phyloP scores from a whole-genome alignment of 2,113 vertebrate genomes.

The Thamnaconus septentrionalis region DNA sequence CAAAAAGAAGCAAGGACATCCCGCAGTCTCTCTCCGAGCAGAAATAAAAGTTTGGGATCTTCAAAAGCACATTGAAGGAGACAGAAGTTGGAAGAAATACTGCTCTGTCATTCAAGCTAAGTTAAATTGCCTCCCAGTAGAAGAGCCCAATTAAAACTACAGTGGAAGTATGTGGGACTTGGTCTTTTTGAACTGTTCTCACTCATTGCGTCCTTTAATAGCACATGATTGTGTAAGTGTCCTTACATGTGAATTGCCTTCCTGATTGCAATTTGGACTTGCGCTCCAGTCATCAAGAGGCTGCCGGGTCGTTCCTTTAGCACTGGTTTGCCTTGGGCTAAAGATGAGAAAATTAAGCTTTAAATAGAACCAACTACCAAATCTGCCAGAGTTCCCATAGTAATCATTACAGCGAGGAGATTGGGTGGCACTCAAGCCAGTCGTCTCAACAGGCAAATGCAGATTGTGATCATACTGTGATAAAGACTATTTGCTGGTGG shows the following conservation, averaged over 20 bases:
- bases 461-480: constrained; percentile 61
- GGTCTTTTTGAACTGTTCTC: constrained; percentile 23
- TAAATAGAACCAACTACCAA: constrained; percentile 80
- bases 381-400: constrained; percentile 73
- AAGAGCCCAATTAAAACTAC: constrained; percentile 5
- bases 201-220: constrained; percentile 24
- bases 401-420: constrained; percentile 77
- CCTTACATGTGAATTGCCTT: constrained; percentile 47
- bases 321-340: constrained; percentile 34
- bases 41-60: constrained; percentile 20
- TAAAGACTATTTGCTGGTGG: constrained; percentile 56
- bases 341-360: constrained; percentile 68
- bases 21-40: constrained; percentile 12
- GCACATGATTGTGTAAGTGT: constrained; percentile 35
- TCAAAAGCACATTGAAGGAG: constrained; percentile 12
- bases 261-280: constrained; percentile 49
- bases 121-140: constrained; percentile 12
- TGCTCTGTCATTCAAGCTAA: constrained; percentile 6
- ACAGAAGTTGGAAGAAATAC: constrained; percentile 4
- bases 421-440: constrained; percentile 69
- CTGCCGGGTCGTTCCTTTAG: constrained; percentile 20
- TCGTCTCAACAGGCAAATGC: constrained; percentile 71
- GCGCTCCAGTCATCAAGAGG: constrained; percentile 13
- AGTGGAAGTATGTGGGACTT: constrained; percentile 4
- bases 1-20: constrained; percentile 29